Evolutionary conservation across 1,140 invertebrate genomes (phyloP), one percentile per base, ranked within the genome.

Genomic region (Luehdorfia chinensis): DNA sequence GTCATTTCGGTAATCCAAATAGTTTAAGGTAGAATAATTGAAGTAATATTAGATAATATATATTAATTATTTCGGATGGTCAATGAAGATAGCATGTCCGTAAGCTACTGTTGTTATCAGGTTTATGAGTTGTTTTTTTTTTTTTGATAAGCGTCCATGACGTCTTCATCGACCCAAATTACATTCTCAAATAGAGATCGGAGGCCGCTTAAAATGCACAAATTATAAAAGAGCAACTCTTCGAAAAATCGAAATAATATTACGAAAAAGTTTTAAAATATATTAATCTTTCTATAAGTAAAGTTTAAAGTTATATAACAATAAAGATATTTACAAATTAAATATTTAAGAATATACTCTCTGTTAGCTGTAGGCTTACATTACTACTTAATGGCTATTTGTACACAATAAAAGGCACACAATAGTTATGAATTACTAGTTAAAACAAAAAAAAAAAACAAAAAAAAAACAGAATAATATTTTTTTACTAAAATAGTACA

Each of bases 391-490:
- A 3, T 21, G 6, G 2, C 19, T 21, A 21, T 3, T 21, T 21
- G 6, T 6, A 21, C 6, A 6, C 6, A 21, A 37, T 13, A 18
- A 18, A 27, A 28, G 14, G 25, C 25, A 43, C 25, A 43, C 11
- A 15, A 43, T 43, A 43, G 39, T 43, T 18, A 43, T 25, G 39
- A 43, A 43, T 43, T 43, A 43, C 5, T 43, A 54, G 41, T 56
- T 34, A 30, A 48, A 58, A 31, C 43, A 32, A 48, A 61, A 47
- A 52, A 51, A 51, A 47, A 13, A 53, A 51, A 60, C 49, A 61
- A 47, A 52, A 51, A 60, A 51, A 49, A 52, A 55, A 44, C 33
- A 53, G 34, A 36, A 46, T 27, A 25, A 56, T 59, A 61, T 66
- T 65, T 65, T 62, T 62, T 51, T 62, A 62, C 59, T 33, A 28